Conservation (phyloP, 2,797 vertebrate genomes). For the Eulemur rubriventer region DNA sequence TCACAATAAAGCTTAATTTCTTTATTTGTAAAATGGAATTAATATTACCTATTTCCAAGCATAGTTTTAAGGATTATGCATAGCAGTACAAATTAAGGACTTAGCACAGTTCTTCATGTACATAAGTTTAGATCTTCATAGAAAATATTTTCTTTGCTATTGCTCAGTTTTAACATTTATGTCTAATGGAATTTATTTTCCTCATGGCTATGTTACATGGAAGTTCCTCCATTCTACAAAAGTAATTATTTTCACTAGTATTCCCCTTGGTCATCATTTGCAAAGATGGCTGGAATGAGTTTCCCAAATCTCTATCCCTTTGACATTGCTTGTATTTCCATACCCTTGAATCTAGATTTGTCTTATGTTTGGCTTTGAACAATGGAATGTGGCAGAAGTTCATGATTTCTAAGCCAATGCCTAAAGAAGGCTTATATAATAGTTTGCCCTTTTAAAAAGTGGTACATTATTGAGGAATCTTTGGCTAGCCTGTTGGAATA, state of each 20-base stretch:
- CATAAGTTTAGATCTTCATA: not conserved
- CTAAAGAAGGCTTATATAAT: not conserved
- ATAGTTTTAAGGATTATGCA: not conserved
- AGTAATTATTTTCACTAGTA: not conserved
- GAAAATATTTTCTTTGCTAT: not conserved
- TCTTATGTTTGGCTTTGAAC: not conserved
- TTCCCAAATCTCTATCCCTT: not conserved
- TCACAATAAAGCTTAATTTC: not conserved
- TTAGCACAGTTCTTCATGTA: not conserved
- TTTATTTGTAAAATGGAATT: not conserved
- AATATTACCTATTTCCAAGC: not conserved
- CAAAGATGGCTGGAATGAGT: not conserved
- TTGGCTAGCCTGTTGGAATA: not conserved
- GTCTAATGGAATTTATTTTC: not conserved
- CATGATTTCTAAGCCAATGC: not conserved
- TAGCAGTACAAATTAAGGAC: not conserved
- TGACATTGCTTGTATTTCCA: not conserved
- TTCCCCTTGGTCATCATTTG: not conserved
- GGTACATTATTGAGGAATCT: not conserved
- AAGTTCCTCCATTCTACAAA: not conserved
- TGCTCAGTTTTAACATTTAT: not conserved
- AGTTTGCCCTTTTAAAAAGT: not conserved
- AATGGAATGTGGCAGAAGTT: not conserved
- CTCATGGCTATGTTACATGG: not conserved
- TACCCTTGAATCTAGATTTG: not conserved